Evolutionary conservation across 2,113 vertebrate species (phyloP).

Genomic region (Otis tarda): DNA sequence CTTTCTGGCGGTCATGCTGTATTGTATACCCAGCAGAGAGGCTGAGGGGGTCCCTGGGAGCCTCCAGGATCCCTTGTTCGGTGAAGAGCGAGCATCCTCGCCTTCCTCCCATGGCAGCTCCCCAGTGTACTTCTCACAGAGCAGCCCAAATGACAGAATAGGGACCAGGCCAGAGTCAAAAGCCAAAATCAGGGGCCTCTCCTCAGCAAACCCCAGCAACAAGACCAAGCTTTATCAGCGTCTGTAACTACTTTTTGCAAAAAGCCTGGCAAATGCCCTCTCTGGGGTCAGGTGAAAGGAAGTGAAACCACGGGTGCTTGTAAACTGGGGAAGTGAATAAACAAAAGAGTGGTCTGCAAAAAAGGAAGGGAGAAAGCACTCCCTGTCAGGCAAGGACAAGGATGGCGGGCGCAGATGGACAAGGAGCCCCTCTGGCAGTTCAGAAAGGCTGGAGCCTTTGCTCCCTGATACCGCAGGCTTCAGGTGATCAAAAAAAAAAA

Average conservation of each 20-base stretch:
- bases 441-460: neutral
- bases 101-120: neutral
- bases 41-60: neutral
- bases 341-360: neutral
- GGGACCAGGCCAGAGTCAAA: neutral
- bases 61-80: fast-evolving
- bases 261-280: neutral
- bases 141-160: neutral
- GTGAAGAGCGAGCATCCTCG: neutral
- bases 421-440: neutral
- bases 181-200: neutral
- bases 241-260: neutral
- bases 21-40: neutral
- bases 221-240: fast-evolving
- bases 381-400: fast-evolving
- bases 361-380: neutral
- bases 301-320: neutral
- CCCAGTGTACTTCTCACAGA: neutral
- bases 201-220: neutral
- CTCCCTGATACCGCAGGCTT: fast-evolving
- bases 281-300: neutral
- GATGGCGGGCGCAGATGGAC: fast-evolving
- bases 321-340: neutral
- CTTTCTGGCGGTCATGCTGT: too few relatives aligned
- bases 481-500: fast-evolving